Percentiles rank a stretch among this genome's conserved stretches.
Evolutionary conservation across 2,888 invertebrate species (phyloP).

Genomic region (Amaurobius ferox): DNA sequence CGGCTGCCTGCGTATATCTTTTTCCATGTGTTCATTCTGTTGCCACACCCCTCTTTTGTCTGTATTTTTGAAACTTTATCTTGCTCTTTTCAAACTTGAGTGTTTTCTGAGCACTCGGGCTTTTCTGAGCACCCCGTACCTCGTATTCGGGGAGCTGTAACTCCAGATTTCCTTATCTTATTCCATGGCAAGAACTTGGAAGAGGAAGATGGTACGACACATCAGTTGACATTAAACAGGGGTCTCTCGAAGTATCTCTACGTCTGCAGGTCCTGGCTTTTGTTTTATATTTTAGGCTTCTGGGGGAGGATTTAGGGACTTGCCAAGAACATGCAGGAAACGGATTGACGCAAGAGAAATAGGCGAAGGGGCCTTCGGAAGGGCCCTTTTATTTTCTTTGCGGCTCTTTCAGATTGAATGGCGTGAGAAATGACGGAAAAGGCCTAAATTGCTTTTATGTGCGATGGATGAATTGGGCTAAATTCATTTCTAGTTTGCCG

Average conservation of each 20-base stretch:
- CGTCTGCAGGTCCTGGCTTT: conserved; percentile 9
- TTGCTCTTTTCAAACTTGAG: too few species aligned
- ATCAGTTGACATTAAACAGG: not conserved
- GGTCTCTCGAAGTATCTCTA: not conserved
- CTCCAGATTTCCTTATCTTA: not conserved
- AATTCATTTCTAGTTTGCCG: too few species aligned
- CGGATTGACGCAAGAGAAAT: not conserved
- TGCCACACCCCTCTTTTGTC: too few species aligned
- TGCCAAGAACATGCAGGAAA: conserved; percentile 3
- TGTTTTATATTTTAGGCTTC: not conserved
- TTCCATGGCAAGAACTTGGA: not conserved
- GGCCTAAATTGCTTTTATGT: too few species aligned
- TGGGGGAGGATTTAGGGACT: not conserved
- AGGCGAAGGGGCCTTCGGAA: not conserved
- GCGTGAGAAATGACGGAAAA: not conserved
- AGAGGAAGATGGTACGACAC: not conserved
- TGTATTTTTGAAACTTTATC: too few species aligned
- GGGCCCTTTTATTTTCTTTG: not conserved
- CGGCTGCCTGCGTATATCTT: too few species aligned
- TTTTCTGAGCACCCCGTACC: not conserved
- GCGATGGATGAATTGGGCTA: too few species aligned
- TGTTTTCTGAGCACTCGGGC: too few species aligned
- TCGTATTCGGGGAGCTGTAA: not conserved
- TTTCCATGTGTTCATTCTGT: too few species aligned
- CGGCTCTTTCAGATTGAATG: not conserved